Evolutionary conservation across 2,888 invertebrate genomes (phyloP).

Genomic region (Lepidonotus clava): DNA sequence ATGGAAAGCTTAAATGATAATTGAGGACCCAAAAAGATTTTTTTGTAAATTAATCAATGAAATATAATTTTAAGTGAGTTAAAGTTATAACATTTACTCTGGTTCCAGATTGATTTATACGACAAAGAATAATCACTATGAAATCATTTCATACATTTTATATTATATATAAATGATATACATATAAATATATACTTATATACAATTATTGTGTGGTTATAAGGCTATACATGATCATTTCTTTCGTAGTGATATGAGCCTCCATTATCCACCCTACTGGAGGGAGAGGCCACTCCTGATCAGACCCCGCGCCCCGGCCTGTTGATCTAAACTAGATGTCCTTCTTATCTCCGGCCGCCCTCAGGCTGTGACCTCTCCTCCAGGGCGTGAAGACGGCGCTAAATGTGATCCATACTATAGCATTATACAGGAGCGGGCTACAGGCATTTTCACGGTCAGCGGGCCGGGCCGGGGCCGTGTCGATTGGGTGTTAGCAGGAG

Average conservation of each 20-base stretch:
- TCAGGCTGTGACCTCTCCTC: neutral
- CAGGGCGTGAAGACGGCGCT: neutral
- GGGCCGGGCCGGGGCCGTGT: neutral
- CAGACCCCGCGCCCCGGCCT: neutral
- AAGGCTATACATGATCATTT: neutral
- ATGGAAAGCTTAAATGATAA: too few relatives aligned
- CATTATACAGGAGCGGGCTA: slow-evolving; percentile 28
- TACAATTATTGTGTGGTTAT: neutral
- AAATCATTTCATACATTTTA: neutral
- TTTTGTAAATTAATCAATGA: too few relatives aligned
- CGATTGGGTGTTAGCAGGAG: slow-evolving; percentile 39
- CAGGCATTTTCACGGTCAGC: slow-evolving; percentile 27
- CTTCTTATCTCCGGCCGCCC: slow-evolving; percentile 14
- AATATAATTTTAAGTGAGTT: too few relatives aligned
- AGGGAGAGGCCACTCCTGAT: neutral
- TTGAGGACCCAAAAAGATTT: too few relatives aligned
- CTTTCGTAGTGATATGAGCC: too few relatives aligned
- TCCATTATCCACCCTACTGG: neutral
- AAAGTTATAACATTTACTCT: too few relatives aligned
- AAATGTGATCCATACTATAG: slow-evolving; percentile 40
- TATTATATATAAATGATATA: too few relatives aligned
- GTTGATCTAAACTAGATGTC: slow-evolving; percentile 48
- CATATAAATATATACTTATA: neutral
- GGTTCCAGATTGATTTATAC: too few relatives aligned
- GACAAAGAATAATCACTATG: neutral